Base-by-base conservation (phyloP, 2,113 vertebrate species). In the Apteryx mantelli region DNA sequence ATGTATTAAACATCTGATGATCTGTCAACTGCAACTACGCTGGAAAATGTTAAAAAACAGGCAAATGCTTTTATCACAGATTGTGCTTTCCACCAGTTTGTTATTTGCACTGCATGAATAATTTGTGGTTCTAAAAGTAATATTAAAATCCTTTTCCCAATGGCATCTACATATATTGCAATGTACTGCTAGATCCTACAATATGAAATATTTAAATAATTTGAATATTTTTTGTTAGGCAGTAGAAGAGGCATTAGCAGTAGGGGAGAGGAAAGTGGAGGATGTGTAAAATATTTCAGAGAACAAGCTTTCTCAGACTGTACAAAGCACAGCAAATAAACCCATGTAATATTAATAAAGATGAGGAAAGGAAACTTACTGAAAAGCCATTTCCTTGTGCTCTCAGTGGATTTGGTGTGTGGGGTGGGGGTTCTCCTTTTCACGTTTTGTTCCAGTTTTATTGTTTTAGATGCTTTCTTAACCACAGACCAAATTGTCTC, bases 171-270 rank as follows among this genome's bases (percentile, higher is more conserved):
- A 71, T 83, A 82, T 55, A 87, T 63, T 89, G 69, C 58, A 74
- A 53, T 34, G 36, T 66, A 81, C 55, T 84, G 26, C 25, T 86
- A 88, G 44, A 16, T 65, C 71, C 58, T 83, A 68, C 58, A 80
- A 6, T 42, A 95, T 97, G 70, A 96, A 97, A 97, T 96, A 97
- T 96, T 97, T 93, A 96, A 95, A 83, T 84, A 93, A 94, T 95
- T 82, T 95, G 26, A 96, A 66, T 92, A 52, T 63, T 88, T 86
- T 95, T 95, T 89, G 21, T 78, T 48, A 90, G 40, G 44, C 3
- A 11, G 28, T 26, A 89, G 44, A 73, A 88, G 30, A 93, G 30
- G 24, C 73, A 89, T 88, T 91, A 79, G 40, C 69, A 74, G 55
- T 16, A 38, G 13, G 32, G 26, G 7, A 58, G 46, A 58, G 15